Base-by-base conservation (phyloP, 2,888 invertebrate species). In the Omphaloscelis lunosa region DNA sequence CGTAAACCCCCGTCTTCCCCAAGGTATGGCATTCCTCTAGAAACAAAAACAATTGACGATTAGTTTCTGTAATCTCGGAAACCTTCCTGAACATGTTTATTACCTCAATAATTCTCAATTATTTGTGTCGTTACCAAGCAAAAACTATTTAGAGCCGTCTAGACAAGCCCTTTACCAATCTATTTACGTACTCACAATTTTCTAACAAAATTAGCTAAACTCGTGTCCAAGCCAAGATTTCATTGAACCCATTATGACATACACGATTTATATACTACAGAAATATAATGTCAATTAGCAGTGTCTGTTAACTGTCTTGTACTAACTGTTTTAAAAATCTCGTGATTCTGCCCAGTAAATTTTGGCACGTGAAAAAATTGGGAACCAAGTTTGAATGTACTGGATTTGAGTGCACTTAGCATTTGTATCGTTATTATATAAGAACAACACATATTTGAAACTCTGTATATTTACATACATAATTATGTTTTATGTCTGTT, bases 261-360 rank as follows among this genome's bases (percentile, higher is more conserved):
- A 62, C 53, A 39, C n/a, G n/a, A n/a, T n/a, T n/a, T 48, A 41
- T 27, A 15, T 20, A 53, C 48, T 11, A 72, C 85, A 56, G 39
- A 83, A 86, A 83, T 83, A 82, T 62, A 65, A 65, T 69, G 74
- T 83, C 86, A 58, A 86, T 86, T 78, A 61, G 9, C 68, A 20
- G 15, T 69, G 51, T 76, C 70, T 80, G 66, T 74, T 15, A 48
- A 68, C 59, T 74, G 59, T 61, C 56, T 27, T 62, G 39, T 29
- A 17, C 8, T 41, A 56, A 11, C n/a, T 3, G 17, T 83, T 34
- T 72, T 27, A 53, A 23, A 56, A 45, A 39, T 65, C 51, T 20
- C 27, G 61, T 41, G 39, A 66, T 39, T 56, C 23, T 51, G 23
- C 9, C n/a, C 69, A 61, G 41, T 41, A 27, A 56, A 59, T 29